Base-by-base conservation (phyloP, 2,797 vertebrate genomes). In the Myotis myotis region DNA sequence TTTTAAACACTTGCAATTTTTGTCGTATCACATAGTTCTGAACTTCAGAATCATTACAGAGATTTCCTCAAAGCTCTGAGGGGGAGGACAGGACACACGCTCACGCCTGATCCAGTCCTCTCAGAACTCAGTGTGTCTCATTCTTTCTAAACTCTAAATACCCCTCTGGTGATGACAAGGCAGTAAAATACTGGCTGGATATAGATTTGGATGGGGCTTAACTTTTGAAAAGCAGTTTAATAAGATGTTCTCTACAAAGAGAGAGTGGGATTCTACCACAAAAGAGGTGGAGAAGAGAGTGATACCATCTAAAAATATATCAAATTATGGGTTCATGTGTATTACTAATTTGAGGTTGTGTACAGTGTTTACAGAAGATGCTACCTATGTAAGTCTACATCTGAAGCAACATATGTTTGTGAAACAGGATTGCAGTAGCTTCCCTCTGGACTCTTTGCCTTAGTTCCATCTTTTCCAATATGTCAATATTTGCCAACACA, bases 201-300 rank as follows among this genome's bases (percentile, higher is more conserved):
- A 64, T 30, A 89, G 33, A 75, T 85, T 41, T 94, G 64, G 60
- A 60, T 62, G 36, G 71, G 75, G 47, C 84, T 88, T 83, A 80
- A 53, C 55, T 88, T 78, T 68, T 86, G 80, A 79, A 95, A 87
- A 89, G n/a, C 71, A 96, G 38, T 80, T 95, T 95, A 95, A 96
- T 89, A 84, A 75, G 93, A 83, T 78, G 75, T 72, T 88, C 49
- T 78, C 30, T 74, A 75, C 57, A 38, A 91, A 91, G 47, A 94
- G 20, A 66, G 20, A 87, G 38, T 28, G 15, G 51, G 74, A 71
- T 15, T 91, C 22, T 55, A 71, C 49, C 68, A 62, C 76, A 93
- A 78, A 93, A 86, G 76, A 70, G 76, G 44, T 86, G 60, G 55
- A 33, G 38, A 74, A 76, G 82, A 96, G 19, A 83, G 10, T 11